Conservation (phyloP, 2,113 vertebrate species). For the Myiozetetes cayanensis region DNA sequence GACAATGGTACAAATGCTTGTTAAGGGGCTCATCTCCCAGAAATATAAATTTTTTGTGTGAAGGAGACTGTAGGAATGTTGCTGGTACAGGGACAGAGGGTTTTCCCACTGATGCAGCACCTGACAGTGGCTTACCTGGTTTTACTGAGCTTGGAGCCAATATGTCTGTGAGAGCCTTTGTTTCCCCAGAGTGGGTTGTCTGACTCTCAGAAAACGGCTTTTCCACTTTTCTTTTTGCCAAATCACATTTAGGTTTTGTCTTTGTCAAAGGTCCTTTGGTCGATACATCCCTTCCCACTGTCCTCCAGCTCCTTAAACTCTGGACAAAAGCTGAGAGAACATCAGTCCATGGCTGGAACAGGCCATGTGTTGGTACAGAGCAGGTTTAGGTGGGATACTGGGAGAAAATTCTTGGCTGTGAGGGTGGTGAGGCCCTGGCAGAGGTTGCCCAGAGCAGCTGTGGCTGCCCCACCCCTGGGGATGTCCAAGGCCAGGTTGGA, state of each 20-base stretch:
- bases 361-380: background rate
- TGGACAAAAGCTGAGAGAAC: background rate
- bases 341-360: background rate
- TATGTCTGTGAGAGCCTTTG: background rate
- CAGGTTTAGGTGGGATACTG: background rate
- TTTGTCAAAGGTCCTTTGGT: background rate
- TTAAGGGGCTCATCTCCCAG: background rate
- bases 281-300: fast-evolving
- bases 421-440: background rate
- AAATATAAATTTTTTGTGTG: too few relatives aligned
- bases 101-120: background rate
- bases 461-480: background rate
- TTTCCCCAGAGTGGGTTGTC: background rate
- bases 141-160: background rate
- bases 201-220: background rate
- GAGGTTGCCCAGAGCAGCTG: background rate
- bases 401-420: background rate
- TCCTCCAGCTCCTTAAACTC: background rate
- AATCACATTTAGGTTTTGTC: background rate
- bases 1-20: background rate
- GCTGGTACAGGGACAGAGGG: background rate
- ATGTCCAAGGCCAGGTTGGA: background rate
- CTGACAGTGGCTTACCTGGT: background rate
- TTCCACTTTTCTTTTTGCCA: background rate
- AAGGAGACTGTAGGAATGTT: too few relatives aligned